Conservation (phyloP, 2,797 vertebrate genomes). For the Macropodus opercularis region DNA sequence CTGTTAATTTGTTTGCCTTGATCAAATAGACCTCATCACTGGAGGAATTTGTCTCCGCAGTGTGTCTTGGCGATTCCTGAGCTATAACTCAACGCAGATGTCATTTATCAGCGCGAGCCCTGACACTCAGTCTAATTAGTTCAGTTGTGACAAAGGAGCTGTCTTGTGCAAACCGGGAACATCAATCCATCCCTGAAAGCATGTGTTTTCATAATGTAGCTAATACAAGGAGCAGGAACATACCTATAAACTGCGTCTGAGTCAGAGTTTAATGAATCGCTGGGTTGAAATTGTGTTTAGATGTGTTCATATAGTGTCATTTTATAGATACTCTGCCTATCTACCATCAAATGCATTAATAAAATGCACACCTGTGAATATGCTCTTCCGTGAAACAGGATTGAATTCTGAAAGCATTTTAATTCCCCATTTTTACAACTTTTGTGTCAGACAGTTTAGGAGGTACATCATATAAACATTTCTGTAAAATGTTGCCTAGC, state of each 20-base stretch:
- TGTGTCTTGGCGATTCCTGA: conserved; percentile 41
- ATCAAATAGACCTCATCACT: conserved; percentile 66
- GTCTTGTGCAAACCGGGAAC: conserved; percentile 48
- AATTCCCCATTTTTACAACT: conserved; percentile 28
- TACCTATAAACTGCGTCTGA: conserved; percentile 23
- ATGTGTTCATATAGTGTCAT: conserved; percentile 15
- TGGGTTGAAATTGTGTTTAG: conserved; percentile 16
- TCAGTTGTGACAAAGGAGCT: conserved; percentile 72
- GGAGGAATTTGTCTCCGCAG: conserved; percentile 57
- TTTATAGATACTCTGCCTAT: conserved; percentile 6
- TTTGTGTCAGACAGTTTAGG: conserved; percentile 27
- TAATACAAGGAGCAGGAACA: conserved; percentile 31
- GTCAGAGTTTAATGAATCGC: conserved; percentile 4
- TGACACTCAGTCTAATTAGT: conserved; percentile 75
- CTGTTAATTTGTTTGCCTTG: conserved; percentile 72
- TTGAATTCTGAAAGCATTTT: background rate
- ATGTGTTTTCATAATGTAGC: conserved; percentile 54
- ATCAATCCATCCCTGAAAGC: conserved; percentile 57
- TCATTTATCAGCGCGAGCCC: conserved; percentile 60
- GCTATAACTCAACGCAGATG: conserved; percentile 61
- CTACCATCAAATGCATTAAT: too few relatives aligned
- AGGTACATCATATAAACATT: conserved; percentile 35
- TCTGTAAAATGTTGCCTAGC: conserved; percentile 19
- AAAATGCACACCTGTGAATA: too few relatives aligned
- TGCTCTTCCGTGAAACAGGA: background rate